Base-by-base conservation (phyloP, 2,113 vertebrate species). In the Aegotheles bennettii region DNA sequence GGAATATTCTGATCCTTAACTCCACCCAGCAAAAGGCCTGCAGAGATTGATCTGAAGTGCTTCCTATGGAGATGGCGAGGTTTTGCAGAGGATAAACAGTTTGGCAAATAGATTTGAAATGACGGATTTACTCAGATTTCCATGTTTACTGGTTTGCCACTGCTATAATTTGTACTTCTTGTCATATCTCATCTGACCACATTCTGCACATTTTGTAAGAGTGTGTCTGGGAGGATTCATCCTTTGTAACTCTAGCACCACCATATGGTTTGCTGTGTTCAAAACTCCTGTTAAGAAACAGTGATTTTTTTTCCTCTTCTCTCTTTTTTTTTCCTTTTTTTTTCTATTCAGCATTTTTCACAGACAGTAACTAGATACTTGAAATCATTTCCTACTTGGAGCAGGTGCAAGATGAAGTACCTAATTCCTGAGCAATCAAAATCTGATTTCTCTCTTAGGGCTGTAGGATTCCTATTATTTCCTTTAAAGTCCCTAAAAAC, bases 51-150 rank as follows among this genome's bases (percentile, higher is more conserved):
- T 74, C 79, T 81, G 85, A 96, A 95, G 83, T 16, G 80, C 81
- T 93, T 95, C 95, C 91, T 77, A 35, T 56, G 64, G 89, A 95
- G 92, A 88, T 68, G 24, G 7, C 70, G 91, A 95, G 69, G 54
- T 86, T 95, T 95, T 95, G 82, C 64, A 81, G 56, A 95, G 78
- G 79, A 95, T 95, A 95, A 92, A 75, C 51, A 92, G 76, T 83
- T 91, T 85, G 95, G 94, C 96, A 96, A 96, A 97, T 93, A 96
- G 91, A 96, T 97, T 84, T 95, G 85, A 96, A 96, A 96, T 91
- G 86, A 97, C 76, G 83, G 90, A 93, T 96, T 89, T 90, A 91
- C 86, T 94, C 87, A 88, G 65, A 94, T 95, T 94, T 95, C 89
- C 95, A 87, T 94, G 60, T 94, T 95, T 95, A 94, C 79, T 83